Evolutionary conservation across 64 coral and sea anemone genomes (phyloP).

Genomic region (Stylophora pistillata): DNA sequence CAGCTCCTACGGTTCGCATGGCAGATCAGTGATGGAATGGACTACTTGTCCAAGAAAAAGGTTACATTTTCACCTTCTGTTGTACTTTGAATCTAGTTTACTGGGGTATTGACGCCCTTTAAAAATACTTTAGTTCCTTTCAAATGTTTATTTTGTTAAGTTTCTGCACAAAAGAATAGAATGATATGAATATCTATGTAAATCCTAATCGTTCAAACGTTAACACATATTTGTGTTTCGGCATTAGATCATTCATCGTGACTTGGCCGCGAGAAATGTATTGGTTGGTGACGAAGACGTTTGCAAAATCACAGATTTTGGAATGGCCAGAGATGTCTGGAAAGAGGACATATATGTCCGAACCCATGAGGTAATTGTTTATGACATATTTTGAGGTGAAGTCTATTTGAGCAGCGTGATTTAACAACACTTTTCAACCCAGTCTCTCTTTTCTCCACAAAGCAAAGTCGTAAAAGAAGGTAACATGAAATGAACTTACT

Average conservation of each 20-base stretch:
- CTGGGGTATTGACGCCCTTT: neutral
- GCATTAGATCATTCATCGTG: conserved; percentile 14
- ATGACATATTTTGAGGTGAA: too few relatives aligned
- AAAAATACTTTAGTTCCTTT: too few relatives aligned
- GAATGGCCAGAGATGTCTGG: conserved; percentile 8
- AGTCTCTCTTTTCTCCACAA: too few relatives aligned
- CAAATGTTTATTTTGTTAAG: too few relatives aligned
- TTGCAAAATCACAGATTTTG: conserved; percentile 5
- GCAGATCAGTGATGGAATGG: conserved; percentile 69
- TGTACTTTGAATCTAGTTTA: neutral
- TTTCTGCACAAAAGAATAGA: too few relatives aligned
- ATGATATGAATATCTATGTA: too few relatives aligned
- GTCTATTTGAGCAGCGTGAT: too few relatives aligned
- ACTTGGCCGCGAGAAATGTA: conserved; percentile 16
- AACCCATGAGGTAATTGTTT: neutral
- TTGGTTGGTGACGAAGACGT: conserved; percentile 21
- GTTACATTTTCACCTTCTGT: neutral
- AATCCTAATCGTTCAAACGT: too few relatives aligned
- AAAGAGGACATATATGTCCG: conserved; percentile 16
- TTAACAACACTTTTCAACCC: too few relatives aligned
- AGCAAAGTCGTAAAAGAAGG: too few relatives aligned
- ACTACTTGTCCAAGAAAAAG: conserved; percentile 61
- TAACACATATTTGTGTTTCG: neutral
- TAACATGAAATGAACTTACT: too few relatives aligned
- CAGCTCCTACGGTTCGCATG: conserved; percentile 54